phyloP scores from a whole-genome alignment of 1,140 invertebrate genomes.

The Melitaea cinxia region DNA sequence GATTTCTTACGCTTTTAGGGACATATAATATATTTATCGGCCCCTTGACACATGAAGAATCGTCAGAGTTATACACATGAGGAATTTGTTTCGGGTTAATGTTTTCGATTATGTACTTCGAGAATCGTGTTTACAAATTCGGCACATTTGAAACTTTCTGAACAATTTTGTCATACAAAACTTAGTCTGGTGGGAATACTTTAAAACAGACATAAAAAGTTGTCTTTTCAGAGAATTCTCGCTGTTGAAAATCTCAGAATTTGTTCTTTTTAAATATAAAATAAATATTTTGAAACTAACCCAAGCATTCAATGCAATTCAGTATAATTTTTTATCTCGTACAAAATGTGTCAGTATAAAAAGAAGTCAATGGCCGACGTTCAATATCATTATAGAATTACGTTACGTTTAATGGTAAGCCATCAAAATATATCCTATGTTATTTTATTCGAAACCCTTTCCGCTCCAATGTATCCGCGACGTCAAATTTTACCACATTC shows the following conservation, averaged over 20 bases:
- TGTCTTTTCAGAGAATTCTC: not conserved
- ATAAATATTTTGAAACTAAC: not conserved
- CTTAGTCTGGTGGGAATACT: not conserved
- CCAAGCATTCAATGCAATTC: not conserved
- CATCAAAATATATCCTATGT: constrained; percentile 4
- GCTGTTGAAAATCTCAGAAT: not conserved
- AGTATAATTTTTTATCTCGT: not conserved
- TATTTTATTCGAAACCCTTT: constrained; percentile 24
- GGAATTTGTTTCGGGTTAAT: constrained; percentile 63
- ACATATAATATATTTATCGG: constrained; percentile 79
- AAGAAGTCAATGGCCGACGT: not conserved
- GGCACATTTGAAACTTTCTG: constrained; percentile 29
- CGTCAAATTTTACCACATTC: constrained; percentile 48
- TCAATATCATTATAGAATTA: constrained; percentile 1
- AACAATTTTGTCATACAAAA: constrained; percentile 1
- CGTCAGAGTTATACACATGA: constrained; percentile 62
- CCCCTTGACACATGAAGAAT: constrained; percentile 77
- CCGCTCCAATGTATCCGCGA: constrained; percentile 22
- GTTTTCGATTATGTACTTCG: constrained; percentile 53
- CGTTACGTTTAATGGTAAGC: not conserved
- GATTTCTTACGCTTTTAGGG: constrained; percentile 79
- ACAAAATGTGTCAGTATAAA: too few species aligned
- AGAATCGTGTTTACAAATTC: constrained; percentile 38
- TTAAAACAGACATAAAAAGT: constrained; percentile 8
- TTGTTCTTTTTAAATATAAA: not conserved